phyloP scores from a whole-genome alignment of 2,113 vertebrate genomes.

The Irena cyanogastra region DNA sequence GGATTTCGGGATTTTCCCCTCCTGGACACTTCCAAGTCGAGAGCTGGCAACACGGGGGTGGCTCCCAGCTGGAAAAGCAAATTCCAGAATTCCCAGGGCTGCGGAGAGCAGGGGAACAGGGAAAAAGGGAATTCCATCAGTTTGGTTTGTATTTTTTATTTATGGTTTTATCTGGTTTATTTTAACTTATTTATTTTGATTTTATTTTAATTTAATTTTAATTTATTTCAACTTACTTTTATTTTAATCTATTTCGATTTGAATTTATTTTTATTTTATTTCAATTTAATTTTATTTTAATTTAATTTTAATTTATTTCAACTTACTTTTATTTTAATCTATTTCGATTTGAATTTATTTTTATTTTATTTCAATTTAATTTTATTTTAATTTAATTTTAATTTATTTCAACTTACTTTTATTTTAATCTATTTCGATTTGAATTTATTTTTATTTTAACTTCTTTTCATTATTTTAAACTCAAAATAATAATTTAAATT shows the following conservation, averaged over 20 bases:
- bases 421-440: no score
- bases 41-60: neutral
- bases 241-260: no score
- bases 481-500: no score
- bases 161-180: neutral
- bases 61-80: neutral
- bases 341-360: no score
- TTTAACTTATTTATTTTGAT: neutral
- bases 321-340: neutral
- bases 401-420: neutral
- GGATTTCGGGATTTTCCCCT: no score
- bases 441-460: no score
- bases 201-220: neutral
- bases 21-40: neutral
- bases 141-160: neutral
- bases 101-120: no score
- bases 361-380: no score
- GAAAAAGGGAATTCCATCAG: neutral
- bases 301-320: neutral
- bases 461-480: no score
- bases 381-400: no score
- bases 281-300: neutral
- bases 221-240: neutral
- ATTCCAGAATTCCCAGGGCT: neutral
- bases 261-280: no score